Evolutionary conservation across 23 tunicate species (phyloP), one percentile per base, ranked within the genome.

Genomic region (Ciona savignyi): DNA sequence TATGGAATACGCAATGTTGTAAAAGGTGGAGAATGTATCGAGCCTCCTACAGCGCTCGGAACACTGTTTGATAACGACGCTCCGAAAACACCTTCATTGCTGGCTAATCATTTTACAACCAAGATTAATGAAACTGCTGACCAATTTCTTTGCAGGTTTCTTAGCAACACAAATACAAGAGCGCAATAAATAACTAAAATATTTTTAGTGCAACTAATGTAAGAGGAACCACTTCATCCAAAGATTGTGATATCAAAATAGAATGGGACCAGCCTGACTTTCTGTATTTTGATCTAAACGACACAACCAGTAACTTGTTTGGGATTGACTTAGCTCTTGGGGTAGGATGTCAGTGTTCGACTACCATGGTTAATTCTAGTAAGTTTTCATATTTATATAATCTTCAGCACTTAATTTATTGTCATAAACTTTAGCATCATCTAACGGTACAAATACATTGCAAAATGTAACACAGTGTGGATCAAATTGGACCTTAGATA

Each of bases 141-240:
- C 62, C 21, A 22, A 0, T 75, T 75, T 62, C 30, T 61, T 51
- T 75, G 79, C 79, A 75, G 79, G 79, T 42, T 42, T 42, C 56
- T 9, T 42, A 42, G 56, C 15, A 42, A 42, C 9, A 9, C 9
- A 42, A 42, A 15, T 6, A 42, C 56, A 42, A 6, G 11, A 42
- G 15, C 9, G 56, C 9, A 42, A 6, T 42, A 42, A 42, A 42
- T 42, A 42, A 42, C 56, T 56, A n/a, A 0, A 22, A 0, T 56
- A 23, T 56, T 66, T 30, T 30, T 34, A 73, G 77, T 3, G 77
- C 34, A 1, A 65, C 29, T 2, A 49, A 73, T 0, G 1, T 73
- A 21, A 28, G 0, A 31, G 77, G 77, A 23, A 27, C 65, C 0
- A 51, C 79, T 27, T 75, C 64, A 72, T 27, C 79, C 2, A 19